Evolutionary conservation across 2,113 vertebrate species (phyloP).

Genomic region (Arizona elegans): DNA sequence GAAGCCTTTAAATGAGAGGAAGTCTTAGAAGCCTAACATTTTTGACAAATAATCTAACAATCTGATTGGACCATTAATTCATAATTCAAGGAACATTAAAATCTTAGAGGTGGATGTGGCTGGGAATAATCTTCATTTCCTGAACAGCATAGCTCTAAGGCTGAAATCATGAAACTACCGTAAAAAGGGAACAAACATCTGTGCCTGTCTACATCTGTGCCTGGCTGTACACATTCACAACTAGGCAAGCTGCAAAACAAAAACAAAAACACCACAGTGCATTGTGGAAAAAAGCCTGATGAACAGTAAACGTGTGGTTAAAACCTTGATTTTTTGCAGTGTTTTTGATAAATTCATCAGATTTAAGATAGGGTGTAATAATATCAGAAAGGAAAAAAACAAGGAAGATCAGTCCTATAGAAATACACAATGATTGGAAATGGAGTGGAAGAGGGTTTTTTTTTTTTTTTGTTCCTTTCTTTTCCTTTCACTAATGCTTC

Average conservation of each 20-base stretch:
- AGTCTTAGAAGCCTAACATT: not conserved
- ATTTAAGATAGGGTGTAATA: not conserved
- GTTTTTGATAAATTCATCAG: not conserved
- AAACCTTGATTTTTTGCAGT: not conserved
- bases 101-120: not conserved
- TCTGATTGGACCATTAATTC: not conserved
- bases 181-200: not conserved
- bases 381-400: not conserved
- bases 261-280: not conserved
- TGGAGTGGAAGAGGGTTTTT: not conserved
- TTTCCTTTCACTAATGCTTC: not conserved
- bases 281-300: not conserved
- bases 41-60: not conserved
- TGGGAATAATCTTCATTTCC: not conserved
- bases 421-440: not conserved
- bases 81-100: not conserved
- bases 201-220: not conserved
- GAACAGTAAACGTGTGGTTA: not conserved
- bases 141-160: not conserved
- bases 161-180: not conserved
- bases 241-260: not conserved
- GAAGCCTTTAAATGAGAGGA: not conserved
- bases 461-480: not conserved
- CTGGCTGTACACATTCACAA: not conserved
- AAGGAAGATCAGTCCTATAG: not conserved